A percentile compares a stretch with the other conserved stretches of the same genome.
Evolutionary conservation across 2,797 vertebrate species (phyloP).

Genomic region (Arrhamphus sclerolepis): DNA sequence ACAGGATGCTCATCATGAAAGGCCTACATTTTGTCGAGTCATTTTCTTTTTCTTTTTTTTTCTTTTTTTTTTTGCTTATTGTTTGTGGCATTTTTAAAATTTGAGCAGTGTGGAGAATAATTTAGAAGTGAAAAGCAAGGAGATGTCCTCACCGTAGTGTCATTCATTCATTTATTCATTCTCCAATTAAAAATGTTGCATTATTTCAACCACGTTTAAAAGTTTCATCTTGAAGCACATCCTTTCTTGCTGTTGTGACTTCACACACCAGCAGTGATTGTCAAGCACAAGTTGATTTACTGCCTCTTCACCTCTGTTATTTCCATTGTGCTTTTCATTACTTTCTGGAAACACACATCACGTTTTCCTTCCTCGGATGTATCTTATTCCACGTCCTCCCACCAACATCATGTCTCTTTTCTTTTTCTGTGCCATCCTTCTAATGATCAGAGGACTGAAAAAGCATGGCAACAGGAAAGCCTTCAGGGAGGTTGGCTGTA

Average conservation of each 20-base stretch:
- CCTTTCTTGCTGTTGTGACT: not conserved
- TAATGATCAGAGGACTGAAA: constrained; percentile 7
- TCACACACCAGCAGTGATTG: too few relatives aligned
- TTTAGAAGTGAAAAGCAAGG: not conserved
- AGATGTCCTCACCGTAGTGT: too few relatives aligned
- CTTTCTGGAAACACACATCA: not conserved
- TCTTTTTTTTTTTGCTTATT: not conserved
- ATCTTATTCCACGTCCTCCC: constrained; percentile 5
- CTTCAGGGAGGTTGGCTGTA: constrained; percentile 49
- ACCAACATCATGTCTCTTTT: not conserved
- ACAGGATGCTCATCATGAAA: constrained; percentile 24
- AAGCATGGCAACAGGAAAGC: constrained; percentile 33
- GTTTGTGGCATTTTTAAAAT: constrained; percentile 4
- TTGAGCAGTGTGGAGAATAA: constrained; percentile 3
- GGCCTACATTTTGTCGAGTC: constrained; percentile 46
- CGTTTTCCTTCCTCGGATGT: not conserved
- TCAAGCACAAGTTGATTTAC: too few relatives aligned
- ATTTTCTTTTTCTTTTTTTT: too few relatives aligned
- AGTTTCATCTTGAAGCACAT: too few relatives aligned
- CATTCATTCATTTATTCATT: too few relatives aligned
- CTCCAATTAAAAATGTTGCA: too few relatives aligned
- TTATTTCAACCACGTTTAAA: too few relatives aligned
- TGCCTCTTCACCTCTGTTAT: too few relatives aligned
- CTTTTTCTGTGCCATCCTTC: constrained; percentile 6
- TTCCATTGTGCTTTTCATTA: not conserved